Conservation (phyloP, 2,797 vertebrate genomes). For the Anguilla megastoma region DNA sequence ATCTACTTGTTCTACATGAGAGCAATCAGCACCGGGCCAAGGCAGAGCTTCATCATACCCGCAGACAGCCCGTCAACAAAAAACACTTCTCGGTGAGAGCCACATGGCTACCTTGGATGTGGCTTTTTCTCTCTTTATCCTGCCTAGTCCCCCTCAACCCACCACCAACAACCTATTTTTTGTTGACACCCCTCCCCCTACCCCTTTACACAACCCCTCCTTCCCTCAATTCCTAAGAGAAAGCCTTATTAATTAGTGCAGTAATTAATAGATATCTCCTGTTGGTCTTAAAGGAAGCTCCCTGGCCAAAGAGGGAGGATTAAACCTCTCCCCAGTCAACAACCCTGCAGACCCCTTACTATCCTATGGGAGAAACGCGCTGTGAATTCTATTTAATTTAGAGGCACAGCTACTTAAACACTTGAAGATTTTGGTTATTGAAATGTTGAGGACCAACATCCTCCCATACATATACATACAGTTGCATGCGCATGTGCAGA, state of each 20-base stretch:
- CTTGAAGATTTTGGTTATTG: conserved; percentile 60
- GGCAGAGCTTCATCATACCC: conserved; percentile 85
- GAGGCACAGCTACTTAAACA: conserved; percentile 70
- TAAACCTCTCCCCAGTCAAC: conserved; percentile 72
- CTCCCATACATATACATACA: conserved; percentile 52
- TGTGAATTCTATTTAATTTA: conserved; percentile 78
- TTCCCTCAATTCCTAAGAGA: conserved; percentile 68
- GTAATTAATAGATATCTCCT: conserved; percentile 94
- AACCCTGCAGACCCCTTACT: conserved; percentile 64
- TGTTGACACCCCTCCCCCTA: conserved; percentile 14
- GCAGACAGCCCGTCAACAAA: conserved; percentile 74
- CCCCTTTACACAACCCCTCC: conserved; percentile 44
- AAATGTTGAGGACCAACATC: conserved; percentile 20
- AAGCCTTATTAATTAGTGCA: conserved; percentile 84
- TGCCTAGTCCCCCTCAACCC: conserved; percentile 33
- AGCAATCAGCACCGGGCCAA: conserved; percentile 88
- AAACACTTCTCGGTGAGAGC: conserved; percentile 16
- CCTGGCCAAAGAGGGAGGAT: conserved; percentile 69
- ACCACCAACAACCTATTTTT: conserved; percentile 51
- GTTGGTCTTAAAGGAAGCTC: conserved; percentile 77
- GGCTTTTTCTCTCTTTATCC: conserved; percentile 17
- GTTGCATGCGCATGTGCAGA: background rate
- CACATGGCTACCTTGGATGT: conserved; percentile 45
- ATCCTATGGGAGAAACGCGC: conserved; percentile 63
- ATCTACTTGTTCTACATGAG: conserved; percentile 95